Evolutionary conservation across 2,113 vertebrate species (phyloP).

Genomic region (Lophotis ruficrista): DNA sequence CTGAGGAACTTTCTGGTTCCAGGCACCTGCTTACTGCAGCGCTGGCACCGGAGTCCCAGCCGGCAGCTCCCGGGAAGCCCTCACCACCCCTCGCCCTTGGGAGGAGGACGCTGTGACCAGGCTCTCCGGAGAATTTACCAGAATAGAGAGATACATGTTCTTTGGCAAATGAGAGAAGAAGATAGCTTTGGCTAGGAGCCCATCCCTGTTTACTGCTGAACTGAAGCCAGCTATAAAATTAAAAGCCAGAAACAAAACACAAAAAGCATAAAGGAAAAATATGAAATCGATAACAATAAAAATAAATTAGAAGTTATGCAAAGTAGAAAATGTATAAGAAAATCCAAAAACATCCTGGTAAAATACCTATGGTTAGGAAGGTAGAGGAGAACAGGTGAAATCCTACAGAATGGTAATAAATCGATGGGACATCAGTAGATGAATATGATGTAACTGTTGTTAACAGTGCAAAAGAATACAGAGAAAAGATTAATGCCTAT

Average conservation of each 20-base stretch:
- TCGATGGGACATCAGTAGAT: not conserved
- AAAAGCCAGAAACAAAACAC: conserved; percentile 32
- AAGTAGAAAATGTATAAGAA: not conserved
- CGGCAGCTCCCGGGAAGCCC: not conserved
- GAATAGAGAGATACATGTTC: not conserved
- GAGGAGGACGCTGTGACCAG: not conserved
- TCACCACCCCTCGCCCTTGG: accelerated
- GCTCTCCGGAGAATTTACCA: not conserved
- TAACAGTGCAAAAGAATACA: not conserved
- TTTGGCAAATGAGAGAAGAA: not conserved
- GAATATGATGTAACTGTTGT: not conserved
- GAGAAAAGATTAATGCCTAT: not conserved
- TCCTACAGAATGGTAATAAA: not conserved
- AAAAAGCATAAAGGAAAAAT: not conserved
- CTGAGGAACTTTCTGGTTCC: not conserved
- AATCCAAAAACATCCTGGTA: not conserved
- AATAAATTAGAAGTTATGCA: not conserved
- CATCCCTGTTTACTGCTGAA: not conserved
- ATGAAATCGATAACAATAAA: not conserved
- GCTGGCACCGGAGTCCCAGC: not conserved
- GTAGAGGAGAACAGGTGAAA: not conserved
- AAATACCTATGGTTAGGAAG: not conserved
- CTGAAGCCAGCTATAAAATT: conserved; percentile 12
- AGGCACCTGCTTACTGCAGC: not conserved
- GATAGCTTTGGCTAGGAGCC: conserved; percentile 1